Evolutionary conservation across 1,140 invertebrate species (phyloP).

Genomic region (Platorchestia sp.): DNA sequence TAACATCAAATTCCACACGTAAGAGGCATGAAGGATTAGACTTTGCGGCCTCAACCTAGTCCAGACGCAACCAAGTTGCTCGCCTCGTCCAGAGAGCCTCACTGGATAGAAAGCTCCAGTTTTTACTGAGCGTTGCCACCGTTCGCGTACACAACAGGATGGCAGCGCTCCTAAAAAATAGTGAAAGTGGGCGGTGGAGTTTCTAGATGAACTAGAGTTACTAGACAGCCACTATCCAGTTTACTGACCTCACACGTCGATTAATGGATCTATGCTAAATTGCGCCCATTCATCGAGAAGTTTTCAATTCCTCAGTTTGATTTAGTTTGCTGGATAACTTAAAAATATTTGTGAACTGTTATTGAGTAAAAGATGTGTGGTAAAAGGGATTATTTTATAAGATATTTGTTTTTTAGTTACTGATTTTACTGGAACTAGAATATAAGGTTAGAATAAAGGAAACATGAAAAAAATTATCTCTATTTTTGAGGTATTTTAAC

Average conservation of each 20-base stretch:
- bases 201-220: slow-evolving; percentile 42
- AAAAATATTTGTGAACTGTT: background rate
- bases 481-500: background rate
- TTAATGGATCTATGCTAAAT: background rate
- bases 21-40: background rate
- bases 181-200: slow-evolving; percentile 17
- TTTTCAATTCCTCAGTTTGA: background rate
- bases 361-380: background rate
- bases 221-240: background rate
- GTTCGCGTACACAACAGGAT: slow-evolving; percentile 36
- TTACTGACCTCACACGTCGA: background rate
- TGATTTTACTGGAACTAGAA: background rate
- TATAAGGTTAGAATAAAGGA: background rate
- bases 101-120: slow-evolving; percentile 27
- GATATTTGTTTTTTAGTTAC: background rate
- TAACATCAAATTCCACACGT: background rate
- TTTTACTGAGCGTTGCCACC: background rate
- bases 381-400: background rate
- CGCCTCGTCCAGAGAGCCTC: background rate
- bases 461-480: background rate
- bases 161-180: background rate
- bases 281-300: background rate
- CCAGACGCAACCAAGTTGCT: background rate
- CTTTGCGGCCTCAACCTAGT: background rate
- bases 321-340: background rate